These are phyloP conservation scores for Galeopterus variegatus DNA, from an alignment of 2,113 vertebrate genomes.

Conservation along the genomic window DNA sequence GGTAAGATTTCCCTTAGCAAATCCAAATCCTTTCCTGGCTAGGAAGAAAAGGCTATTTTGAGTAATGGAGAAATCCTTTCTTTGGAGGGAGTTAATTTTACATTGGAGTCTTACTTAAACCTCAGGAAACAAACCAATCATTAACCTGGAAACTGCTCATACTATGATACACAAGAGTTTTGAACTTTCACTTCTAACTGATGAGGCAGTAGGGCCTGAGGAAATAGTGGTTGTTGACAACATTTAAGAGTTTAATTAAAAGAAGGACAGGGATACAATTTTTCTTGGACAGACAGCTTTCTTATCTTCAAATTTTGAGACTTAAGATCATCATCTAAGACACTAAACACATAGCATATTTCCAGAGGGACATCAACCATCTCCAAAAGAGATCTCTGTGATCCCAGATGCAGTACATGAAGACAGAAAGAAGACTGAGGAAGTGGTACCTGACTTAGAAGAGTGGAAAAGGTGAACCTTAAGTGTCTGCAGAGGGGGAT, in stretches of 20 bases:
- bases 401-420: background rate
- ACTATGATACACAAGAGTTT: background rate
- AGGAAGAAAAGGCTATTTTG: background rate
- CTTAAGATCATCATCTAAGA: background rate
- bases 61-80: background rate
- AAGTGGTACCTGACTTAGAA: background rate
- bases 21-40: background rate
- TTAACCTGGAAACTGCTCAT: background rate
- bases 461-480: background rate
- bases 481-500: background rate
- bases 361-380: background rate
- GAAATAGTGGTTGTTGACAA: background rate
- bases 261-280: background rate
- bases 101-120: background rate
- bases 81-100: background rate
- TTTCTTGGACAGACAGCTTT: background rate
- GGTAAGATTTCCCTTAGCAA: background rate
- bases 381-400: background rate
- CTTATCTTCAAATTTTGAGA: conserved; percentile 7
- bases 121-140: background rate
- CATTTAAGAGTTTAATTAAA: background rate
- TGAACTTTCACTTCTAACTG: background rate
- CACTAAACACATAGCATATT: background rate
- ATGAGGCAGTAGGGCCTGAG: background rate
- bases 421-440: background rate